Evolutionary conservation across 2,888 invertebrate genomes (phyloP), one percentile per base, ranked within the genome.

Genomic region (Eupithecia subfuscata): DNA sequence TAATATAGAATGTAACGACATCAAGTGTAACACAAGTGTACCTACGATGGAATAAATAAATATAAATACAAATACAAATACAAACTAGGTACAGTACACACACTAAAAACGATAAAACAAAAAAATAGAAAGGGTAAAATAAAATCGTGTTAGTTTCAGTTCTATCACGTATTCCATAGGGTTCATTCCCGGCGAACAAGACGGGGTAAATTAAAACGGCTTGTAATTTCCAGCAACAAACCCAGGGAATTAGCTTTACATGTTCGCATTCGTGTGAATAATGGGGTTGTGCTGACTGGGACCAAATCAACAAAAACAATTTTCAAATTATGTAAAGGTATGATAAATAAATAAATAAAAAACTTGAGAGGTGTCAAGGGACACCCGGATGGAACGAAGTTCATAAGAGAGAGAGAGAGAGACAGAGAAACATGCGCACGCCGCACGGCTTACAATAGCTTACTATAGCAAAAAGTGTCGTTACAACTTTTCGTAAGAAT

Each of bases 191-290:
- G 52, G 60, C 71, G 78, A 77, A 80, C 80, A 81, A 80, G 80
- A 80, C 80, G 71, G 74, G 74, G 78, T 76, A 79, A 80, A 81
- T 81, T 80, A 81, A 80, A 80, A 79, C 77, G 74, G 69, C 73
- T 80, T 73, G 80, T 81, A 80, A 81, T 81, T 77, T 78, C 79
- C 75, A 71, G 80, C 81, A 78, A 79, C 81, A 81, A 79, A 79
- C 80, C 79, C 72, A 70, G 76, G 75, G 74, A 81, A 80, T 81
- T 81, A 81, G 76, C 80, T 76, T 78, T 76, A 77, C 79, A 80
- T 79, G 81, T 78, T 79, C 76, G 73, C 74, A 67, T 70, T 70
- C 74, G 74, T 70, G 69, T 60, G 72, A 72, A 73, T 77, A 77
- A 77, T 65, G 60, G 64, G 71, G 71, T 52, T 37, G 63, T 65